Evolutionary conservation across 2,888 invertebrate species (phyloP).

Genomic region (Drosophila dives): DNA sequence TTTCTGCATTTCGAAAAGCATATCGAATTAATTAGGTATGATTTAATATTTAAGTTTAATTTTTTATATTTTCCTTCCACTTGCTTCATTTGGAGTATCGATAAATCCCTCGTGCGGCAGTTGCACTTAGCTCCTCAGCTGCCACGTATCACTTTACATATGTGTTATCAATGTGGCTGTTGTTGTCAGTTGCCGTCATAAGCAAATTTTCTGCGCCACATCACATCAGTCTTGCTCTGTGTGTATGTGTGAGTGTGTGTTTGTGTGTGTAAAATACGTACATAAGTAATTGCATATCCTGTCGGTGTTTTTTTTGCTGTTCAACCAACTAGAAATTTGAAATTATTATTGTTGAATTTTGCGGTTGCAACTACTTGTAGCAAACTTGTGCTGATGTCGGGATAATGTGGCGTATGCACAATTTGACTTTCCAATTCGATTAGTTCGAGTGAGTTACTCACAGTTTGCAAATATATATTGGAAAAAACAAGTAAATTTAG

Average conservation of each 20-base stretch:
- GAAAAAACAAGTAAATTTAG: slow-evolving; percentile 16
- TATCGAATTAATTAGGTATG: neutral
- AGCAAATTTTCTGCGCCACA: slow-evolving; percentile 50
- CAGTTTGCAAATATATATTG: neutral
- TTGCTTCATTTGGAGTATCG: neutral
- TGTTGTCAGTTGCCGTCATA: slow-evolving; percentile 47
- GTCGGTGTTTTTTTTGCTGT: slow-evolving; percentile 14
- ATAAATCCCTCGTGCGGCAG: slow-evolving; percentile 5
- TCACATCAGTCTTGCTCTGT: slow-evolving; percentile 21
- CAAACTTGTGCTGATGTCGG: slow-evolving; percentile 21
- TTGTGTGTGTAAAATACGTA: slow-evolving; percentile 29
- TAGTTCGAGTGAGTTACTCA: slow-evolving; percentile 7
- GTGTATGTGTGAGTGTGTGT: neutral
- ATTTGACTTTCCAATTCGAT: slow-evolving; percentile 36
- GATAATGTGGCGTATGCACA: slow-evolving; percentile 45
- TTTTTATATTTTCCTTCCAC: neutral
- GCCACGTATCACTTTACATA: slow-evolving; percentile 29
- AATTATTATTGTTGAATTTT: slow-evolving; percentile 35
- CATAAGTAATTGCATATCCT: slow-evolving; percentile 53
- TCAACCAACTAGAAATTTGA: slow-evolving; percentile 34
- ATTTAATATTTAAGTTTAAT: neutral
- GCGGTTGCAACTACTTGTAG: slow-evolving; percentile 28
- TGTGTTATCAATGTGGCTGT: slow-evolving; percentile 55
- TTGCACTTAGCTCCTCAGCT: neutral
- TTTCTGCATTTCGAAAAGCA: neutral